Evolutionary conservation across 2,113 vertebrate species (phyloP), one percentile per base, ranked within the genome.

Genomic region (Pungitius pungitius): DNA sequence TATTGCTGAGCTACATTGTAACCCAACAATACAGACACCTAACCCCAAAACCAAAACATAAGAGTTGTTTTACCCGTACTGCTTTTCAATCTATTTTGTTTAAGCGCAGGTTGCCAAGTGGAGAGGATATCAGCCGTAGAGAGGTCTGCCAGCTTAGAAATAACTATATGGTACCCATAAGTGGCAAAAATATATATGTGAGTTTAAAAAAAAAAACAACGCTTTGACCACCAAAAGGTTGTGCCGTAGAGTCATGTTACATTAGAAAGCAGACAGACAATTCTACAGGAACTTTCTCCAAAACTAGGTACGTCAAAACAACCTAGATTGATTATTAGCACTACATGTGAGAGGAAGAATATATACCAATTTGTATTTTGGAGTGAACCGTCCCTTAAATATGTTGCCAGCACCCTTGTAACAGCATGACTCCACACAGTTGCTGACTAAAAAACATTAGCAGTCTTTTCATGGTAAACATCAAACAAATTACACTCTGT

Each of bases 381-480:
- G 52, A 12, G 10, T 55, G 54, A 55, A 30, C 54, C 30, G 54
- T 27, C 54, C 26, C 26, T 55, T 42, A 2, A 18, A 47, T 10
- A 14, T 27, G 27, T 71, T 52, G 61, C 47, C 52, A 33, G 4
- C 56, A 71, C 42, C 10, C 42, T 24, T 18, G 37, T 58, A 42
- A 54, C 27, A 2, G 39, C 20, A 8, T 77, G 22, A 60, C 5
- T 60, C 74, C 26, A 70, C 35, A 76, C 17, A 35, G n/a, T 8
- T 58, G 7, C 55, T 59, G 74, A 63, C 37, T 59, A 80, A 57
- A 76, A n/a, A 12, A 70, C 43, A 67, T 33, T 2, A 33, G 54
- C 18, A 73, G 45, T 73, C 24, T 40, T 39, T 74, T 20, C 26
- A 3, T 20, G 67, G 27, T 2, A 30, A 54, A 71, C 18, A 55